Evolutionary conservation across 2,888 invertebrate species (phyloP).

Genomic region (Aelia acuminata): DNA sequence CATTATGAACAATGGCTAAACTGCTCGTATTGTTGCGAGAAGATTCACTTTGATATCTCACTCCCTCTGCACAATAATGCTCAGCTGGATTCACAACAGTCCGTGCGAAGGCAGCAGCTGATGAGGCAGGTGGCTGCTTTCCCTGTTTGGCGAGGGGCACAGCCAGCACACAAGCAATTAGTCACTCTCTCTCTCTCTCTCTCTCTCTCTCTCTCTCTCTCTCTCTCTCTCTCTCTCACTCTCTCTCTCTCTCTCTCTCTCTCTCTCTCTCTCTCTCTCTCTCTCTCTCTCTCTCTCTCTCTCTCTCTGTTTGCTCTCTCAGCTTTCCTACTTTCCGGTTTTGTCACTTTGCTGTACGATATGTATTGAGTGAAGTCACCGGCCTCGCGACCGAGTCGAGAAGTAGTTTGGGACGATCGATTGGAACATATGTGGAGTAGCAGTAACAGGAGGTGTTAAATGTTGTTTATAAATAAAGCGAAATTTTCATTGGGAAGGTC

Average conservation of each 20-base stretch:
- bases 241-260: not conserved
- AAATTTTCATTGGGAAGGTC: too few relatives aligned
- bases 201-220: not conserved
- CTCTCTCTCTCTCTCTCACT: conserved; percentile 1
- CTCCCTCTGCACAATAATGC: not conserved
- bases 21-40: not conserved
- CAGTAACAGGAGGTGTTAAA: too few relatives aligned
- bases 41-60: not conserved
- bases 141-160: conserved; percentile 17
- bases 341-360: not conserved
- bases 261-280: not conserved
- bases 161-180: conserved; percentile 21
- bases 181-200: not conserved
- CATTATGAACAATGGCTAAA: not conserved
- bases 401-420: not conserved
- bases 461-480: too few relatives aligned
- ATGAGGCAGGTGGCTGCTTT: conserved; percentile 42
- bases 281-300: not conserved
- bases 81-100: not conserved
- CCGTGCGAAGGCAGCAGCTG: conserved; percentile 31
- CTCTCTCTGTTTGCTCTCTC: not conserved
- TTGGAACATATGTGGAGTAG: too few relatives aligned
- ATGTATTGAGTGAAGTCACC: not conserved
- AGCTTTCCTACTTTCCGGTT: conserved; percentile 7
- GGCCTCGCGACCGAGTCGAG: not conserved